Evolutionary conservation across 2,888 invertebrate species (phyloP).

Genomic region (Drosophila colorata): DNA sequence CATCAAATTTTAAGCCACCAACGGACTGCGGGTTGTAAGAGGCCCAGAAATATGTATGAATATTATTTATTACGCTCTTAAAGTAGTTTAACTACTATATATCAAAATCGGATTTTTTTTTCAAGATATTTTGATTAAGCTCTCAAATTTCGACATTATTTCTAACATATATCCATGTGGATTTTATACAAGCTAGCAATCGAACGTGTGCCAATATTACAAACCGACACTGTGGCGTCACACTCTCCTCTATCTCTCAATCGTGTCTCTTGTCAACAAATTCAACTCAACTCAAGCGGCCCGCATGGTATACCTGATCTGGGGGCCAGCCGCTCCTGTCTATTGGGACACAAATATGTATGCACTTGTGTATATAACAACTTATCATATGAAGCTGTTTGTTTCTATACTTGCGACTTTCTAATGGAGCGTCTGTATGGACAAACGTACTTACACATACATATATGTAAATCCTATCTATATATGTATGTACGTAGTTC

Average conservation of each 20-base stretch:
- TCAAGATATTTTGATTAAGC: no score
- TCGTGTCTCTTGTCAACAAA: background rate
- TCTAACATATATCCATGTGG: no score
- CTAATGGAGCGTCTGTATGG: conserved; percentile 65
- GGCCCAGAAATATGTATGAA: background rate
- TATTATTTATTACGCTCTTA: no score
- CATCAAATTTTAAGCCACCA: background rate
- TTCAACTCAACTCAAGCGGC: background rate
- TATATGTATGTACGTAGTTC: conserved; percentile 28
- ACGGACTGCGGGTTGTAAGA: background rate
- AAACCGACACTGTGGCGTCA: no score
- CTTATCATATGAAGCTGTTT: conserved; percentile 60
- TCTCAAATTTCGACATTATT: no score
- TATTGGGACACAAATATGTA: background rate
- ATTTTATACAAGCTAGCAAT: no score
- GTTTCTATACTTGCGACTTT: conserved; percentile 66
- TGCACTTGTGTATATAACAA: conserved; percentile 18
- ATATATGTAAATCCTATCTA: background rate
- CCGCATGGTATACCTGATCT: background rate
- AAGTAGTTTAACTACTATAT: no score
- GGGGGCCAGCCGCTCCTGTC: conserved; percentile 15
- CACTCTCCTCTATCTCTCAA: no score
- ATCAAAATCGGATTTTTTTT: no score
- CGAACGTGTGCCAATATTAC: no score
- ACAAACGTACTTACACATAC: background rate